phyloP scores from a whole-genome alignment of 2,113 vertebrate species.

The Mastomys natalensis region DNA sequence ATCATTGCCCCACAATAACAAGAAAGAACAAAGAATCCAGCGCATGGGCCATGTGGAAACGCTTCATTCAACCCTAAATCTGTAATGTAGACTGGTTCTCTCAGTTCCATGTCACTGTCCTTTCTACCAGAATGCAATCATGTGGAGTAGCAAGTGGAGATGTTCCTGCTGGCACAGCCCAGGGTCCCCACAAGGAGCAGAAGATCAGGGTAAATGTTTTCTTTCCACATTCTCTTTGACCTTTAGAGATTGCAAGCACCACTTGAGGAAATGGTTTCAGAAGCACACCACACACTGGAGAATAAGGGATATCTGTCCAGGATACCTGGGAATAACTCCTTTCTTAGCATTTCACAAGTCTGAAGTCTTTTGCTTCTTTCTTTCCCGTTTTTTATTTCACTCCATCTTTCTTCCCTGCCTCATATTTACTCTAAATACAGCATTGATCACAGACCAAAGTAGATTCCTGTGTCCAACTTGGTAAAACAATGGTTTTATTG shows the following conservation, averaged over 20 bases:
- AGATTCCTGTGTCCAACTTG: not conserved
- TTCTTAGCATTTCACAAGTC: no score
- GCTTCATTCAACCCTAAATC: not conserved
- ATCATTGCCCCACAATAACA: not conserved
- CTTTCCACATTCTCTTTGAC: not conserved
- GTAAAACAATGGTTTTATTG: not conserved
- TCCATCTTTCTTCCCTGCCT: no score
- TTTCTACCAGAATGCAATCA: not conserved
- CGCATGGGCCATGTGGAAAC: slow-evolving; percentile 32
- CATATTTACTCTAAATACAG: not conserved
- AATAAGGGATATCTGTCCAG: no score
- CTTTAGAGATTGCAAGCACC: not conserved
- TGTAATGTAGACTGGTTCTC: not conserved
- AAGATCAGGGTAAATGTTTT: slow-evolving; percentile 45
- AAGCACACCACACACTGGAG: no score
- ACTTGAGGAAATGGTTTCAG: slow-evolving; percentile 17
- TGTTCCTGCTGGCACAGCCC: not conserved
- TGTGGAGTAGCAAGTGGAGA: not conserved
- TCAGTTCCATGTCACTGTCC: not conserved
- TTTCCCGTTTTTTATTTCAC: no score
- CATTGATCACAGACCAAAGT: not conserved
- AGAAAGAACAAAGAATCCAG: not conserved
- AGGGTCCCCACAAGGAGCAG: not conserved
- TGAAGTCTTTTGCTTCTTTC: no score
- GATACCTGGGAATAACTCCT: no score